Evolutionary conservation across 2,797 vertebrate genomes (phyloP).

Genomic region (Dryobates pubescens): DNA sequence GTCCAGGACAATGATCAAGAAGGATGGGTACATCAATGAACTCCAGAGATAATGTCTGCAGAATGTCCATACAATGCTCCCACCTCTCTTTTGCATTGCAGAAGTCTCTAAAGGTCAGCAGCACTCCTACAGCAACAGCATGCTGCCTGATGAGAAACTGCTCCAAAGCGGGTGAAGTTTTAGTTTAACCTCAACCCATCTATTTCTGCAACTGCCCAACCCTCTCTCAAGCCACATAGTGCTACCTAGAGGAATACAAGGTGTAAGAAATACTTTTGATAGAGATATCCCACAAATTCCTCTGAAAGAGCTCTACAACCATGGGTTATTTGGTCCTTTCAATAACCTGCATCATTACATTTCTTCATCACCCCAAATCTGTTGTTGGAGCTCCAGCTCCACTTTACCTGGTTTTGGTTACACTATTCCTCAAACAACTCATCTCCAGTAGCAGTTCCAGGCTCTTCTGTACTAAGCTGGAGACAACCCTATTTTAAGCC

Average conservation of each 20-base stretch:
- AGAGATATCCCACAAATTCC: background rate
- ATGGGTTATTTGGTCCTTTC: background rate
- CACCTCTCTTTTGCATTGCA: background rate
- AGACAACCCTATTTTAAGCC: background rate
- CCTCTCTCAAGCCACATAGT: background rate
- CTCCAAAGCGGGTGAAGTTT: background rate
- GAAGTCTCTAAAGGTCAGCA: background rate
- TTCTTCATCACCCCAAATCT: background rate
- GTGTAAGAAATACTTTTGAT: background rate
- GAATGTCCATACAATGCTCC: background rate
- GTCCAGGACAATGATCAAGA: constrained; percentile 4
- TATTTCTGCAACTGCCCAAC: background rate
- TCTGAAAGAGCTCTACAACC: background rate
- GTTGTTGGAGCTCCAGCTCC: background rate
- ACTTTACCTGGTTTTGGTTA: background rate
- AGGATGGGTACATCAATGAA: background rate
- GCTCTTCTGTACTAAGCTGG: background rate
- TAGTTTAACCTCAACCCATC: background rate
- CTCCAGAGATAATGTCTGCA: background rate
- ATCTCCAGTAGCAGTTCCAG: background rate
- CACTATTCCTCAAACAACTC: background rate
- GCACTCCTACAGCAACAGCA: background rate
- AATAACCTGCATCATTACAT: background rate
- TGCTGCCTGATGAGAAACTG: background rate
- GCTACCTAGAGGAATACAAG: background rate